Percentiles rank a stretch among this genome's conserved stretches.
phyloP scores from a whole-genome alignment of 2,888 invertebrate species.

The Pogonocherus hispidulus region DNA sequence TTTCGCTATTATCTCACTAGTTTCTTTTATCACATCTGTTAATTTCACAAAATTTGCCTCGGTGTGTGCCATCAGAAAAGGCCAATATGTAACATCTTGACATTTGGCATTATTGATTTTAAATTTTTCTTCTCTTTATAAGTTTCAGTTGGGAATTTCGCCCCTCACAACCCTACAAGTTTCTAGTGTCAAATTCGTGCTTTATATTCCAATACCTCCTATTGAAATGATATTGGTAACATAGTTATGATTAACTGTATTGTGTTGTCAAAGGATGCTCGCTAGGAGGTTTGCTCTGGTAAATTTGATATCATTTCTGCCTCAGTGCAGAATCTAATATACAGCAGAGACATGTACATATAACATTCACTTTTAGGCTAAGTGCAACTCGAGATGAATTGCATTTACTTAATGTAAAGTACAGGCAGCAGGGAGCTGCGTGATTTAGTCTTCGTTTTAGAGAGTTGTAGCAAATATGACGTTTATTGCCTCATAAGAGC shows the following conservation, averaged over 20 bases:
- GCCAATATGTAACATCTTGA: no score
- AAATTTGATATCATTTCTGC: conserved; percentile 12
- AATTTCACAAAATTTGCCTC: no score
- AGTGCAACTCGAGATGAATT: conserved; percentile 30
- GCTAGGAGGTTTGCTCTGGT: background rate
- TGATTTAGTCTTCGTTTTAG: conserved; percentile 27
- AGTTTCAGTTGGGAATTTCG: no score
- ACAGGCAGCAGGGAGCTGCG: background rate
- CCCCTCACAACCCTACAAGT: no score
- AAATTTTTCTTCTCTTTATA: no score
- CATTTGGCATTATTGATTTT: no score
- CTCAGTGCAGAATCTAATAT: conserved; percentile 17
- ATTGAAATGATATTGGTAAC: background rate
- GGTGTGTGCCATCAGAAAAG: no score
- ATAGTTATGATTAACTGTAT: conserved; percentile 10
- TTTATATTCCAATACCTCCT: background rate
- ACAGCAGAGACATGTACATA: conserved; percentile 19
- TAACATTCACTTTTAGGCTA: conserved; percentile 24
- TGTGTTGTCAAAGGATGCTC: background rate
- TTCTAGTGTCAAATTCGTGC: no score
- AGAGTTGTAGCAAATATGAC: conserved; percentile 18
- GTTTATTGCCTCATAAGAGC: conserved; percentile 2
- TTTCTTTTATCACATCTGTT: no score
- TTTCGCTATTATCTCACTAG: no score
- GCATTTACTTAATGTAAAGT: conserved; percentile 30